Conservation (phyloP, 2,113 vertebrate species). For the Girardinichthys multiradiatus region DNA sequence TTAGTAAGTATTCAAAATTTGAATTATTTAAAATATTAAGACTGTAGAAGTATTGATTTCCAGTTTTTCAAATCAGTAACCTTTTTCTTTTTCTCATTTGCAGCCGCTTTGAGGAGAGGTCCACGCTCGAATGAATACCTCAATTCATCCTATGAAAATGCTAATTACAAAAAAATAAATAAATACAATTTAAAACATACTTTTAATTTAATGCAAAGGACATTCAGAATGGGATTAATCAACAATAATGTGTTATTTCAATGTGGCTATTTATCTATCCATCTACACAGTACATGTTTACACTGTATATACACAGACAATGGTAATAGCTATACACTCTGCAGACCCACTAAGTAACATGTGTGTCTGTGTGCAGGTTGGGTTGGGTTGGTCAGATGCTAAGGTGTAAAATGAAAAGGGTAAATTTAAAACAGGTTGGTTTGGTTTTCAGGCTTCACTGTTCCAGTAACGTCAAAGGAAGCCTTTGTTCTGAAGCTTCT, state of each 20-base stretch:
- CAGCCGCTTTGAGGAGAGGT: slow-evolving; percentile 87
- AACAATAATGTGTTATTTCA: slow-evolving; percentile 84
- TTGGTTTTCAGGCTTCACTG: not conserved
- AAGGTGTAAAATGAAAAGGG: slow-evolving; percentile 35
- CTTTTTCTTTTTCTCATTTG: slow-evolving; percentile 42
- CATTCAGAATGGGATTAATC: slow-evolving; percentile 78
- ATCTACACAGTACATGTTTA: slow-evolving; percentile 85
- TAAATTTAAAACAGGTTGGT: not conserved
- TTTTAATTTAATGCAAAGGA: slow-evolving; percentile 83
- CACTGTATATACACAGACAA: slow-evolving; percentile 84
- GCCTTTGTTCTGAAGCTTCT: no score
- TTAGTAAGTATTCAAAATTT: not conserved
- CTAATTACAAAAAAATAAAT: slow-evolving; percentile 78
- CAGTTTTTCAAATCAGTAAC: not conserved
- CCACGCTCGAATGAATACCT: slow-evolving; percentile 61
- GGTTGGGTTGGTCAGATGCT: slow-evolving; percentile 57
- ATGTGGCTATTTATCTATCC: slow-evolving; percentile 83
- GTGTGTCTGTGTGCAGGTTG: slow-evolving; percentile 73
- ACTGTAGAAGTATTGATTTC: not conserved
- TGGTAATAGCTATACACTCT: slow-evolving; percentile 75
- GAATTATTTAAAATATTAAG: not conserved
- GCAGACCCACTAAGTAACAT: slow-evolving; percentile 69
- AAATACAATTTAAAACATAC: slow-evolving; percentile 40
- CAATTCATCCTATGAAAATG: slow-evolving; percentile 79
- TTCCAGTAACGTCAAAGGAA: not conserved